Evolutionary conservation across 2,888 invertebrate genomes (phyloP).

Genomic region (Nemurella pictetii): DNA sequence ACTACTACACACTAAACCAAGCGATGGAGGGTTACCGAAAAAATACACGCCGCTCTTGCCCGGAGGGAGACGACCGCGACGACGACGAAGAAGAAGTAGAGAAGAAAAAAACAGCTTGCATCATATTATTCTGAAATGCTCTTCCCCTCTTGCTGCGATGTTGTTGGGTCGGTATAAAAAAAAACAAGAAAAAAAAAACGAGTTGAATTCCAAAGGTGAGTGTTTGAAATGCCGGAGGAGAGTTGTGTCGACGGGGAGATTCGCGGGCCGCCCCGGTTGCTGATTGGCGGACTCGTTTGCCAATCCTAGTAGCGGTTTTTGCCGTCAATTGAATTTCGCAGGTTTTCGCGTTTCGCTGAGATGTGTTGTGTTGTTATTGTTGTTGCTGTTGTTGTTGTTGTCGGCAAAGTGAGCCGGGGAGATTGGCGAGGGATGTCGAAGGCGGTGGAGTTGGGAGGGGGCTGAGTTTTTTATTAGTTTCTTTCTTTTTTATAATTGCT

Average conservation of each 20-base stretch:
- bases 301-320: conserved; percentile 1
- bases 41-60: too few relatives aligned
- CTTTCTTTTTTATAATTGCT: background rate
- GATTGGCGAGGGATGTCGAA: background rate
- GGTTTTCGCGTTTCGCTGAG: background rate
- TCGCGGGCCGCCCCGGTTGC: conserved; percentile 30
- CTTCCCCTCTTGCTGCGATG: background rate
- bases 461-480: background rate
- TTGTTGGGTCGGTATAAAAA: background rate
- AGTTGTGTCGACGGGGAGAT: conserved; percentile 29
- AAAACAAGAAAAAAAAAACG: conserved; percentile 18
- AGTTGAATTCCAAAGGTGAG: background rate
- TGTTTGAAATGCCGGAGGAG: conserved; percentile 41
- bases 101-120: conserved; percentile 1
- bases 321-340: background rate
- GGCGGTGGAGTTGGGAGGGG: background rate
- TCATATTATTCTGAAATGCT: background rate
- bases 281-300: conserved; percentile 18
- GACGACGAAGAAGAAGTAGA: background rate
- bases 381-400: background rate
- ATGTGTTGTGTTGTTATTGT: background rate
- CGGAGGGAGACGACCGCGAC: background rate
- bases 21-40: too few relatives aligned
- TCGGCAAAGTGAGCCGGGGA: background rate
- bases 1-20: too few relatives aligned